A percentile compares a stretch with the other conserved stretches of the same genome.
Conservation (phyloP, 35 echinoderm and acorn worm genomes). For the Heliocidaris tuberculata region DNA sequence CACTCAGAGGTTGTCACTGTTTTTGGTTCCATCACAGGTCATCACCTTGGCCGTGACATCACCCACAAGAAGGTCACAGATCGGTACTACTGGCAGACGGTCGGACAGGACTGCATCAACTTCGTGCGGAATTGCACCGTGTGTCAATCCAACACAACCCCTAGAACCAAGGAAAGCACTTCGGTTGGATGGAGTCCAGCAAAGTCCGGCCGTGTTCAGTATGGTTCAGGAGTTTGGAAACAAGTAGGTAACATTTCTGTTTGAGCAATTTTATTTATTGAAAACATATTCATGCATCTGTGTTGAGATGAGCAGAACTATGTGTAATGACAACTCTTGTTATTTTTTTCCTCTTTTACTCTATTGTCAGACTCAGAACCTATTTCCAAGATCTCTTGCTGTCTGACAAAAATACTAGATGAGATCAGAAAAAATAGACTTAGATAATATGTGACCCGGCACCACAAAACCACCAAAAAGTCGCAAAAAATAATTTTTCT, state of each 20-base stretch:
- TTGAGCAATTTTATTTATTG: too few species aligned
- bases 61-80: slow-evolving; percentile 34
- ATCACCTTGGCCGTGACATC: slow-evolving; percentile 23
- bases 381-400: too few species aligned
- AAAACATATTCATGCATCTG: too few species aligned
- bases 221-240: slow-evolving; percentile 35
- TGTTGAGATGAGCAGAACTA: too few species aligned
- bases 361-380: too few species aligned
- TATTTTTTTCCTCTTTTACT: too few species aligned
- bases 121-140: neutral
- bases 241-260: slow-evolving; percentile 1
- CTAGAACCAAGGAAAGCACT: neutral
- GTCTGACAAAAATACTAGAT: too few species aligned
- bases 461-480: too few species aligned
- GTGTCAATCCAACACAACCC: neutral
- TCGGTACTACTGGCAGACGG: slow-evolving; percentile 37
- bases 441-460: too few species aligned
- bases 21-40: slow-evolving; percentile 9
- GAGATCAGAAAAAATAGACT: too few species aligned
- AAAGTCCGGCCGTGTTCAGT: slow-evolving; percentile 3
- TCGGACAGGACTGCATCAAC: slow-evolving; percentile 40
- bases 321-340: too few species aligned
- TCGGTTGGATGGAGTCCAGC: slow-evolving; percentile 24
- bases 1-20: neutral
- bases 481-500: too few species aligned